Conservation (phyloP, 1,140 invertebrate genomes). For the Homalodisca vitripennis region DNA sequence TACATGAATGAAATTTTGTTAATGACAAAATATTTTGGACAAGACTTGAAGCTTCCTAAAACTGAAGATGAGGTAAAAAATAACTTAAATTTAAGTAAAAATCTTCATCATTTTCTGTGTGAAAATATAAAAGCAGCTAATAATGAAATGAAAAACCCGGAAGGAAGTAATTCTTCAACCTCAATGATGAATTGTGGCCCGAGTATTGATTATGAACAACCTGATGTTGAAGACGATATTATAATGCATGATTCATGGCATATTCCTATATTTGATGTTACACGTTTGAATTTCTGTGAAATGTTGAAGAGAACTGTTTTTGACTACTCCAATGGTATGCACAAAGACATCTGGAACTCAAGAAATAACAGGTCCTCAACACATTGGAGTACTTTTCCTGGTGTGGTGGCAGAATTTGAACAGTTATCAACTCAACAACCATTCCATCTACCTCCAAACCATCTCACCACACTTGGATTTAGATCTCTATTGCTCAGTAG, state of each 20-base stretch:
- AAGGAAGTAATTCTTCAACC: no score
- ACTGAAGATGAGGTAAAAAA: neutral
- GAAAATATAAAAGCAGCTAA: no score
- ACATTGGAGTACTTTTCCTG: no score
- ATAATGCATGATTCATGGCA: neutral
- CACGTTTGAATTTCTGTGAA: neutral
- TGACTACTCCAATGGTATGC: conserved; percentile 18
- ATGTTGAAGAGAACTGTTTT: conserved; percentile 13
- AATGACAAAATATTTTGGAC: neutral
- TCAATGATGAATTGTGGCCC: neutral
- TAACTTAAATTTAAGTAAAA: neutral
- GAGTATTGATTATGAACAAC: neutral
- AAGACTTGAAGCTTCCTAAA: neutral
- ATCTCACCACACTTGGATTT: no score
- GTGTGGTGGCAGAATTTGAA: no score
- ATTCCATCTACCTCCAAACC: no score
- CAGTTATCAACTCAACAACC: no score
- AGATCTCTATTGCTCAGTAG: no score
- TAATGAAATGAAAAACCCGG: no score
- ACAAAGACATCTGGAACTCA: conserved; percentile 4
- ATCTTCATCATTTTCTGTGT: no score
- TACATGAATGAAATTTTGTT: neutral
- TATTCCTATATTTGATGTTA: neutral
- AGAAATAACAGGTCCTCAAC: neutral
- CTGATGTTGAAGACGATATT: neutral